A percentile compares a stretch with the other conserved stretches of the same genome.
Evolutionary conservation across 2,113 vertebrate genomes (phyloP).

Genomic region (Mastomys natalensis): DNA sequence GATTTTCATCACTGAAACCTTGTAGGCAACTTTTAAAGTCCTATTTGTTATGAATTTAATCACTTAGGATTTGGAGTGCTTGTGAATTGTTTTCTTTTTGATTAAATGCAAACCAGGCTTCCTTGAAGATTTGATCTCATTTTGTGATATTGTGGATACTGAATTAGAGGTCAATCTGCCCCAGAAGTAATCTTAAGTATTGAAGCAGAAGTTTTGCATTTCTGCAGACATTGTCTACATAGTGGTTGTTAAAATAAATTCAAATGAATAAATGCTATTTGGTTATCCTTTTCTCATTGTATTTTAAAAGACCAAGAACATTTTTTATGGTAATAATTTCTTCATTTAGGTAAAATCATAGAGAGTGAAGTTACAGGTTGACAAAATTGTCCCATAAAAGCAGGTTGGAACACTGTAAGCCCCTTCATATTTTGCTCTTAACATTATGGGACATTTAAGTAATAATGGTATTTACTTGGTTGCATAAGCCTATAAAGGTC

Average conservation of each 20-base stretch:
- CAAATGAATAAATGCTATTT: not conserved
- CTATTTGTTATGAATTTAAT: not conserved
- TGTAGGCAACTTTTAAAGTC: not conserved
- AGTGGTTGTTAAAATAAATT: not conserved
- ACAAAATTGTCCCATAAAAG: not conserved
- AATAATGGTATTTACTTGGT: conserved; percentile 11
- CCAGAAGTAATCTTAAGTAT: not conserved
- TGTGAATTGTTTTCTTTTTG: conserved; percentile 6
- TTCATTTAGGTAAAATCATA: not conserved
- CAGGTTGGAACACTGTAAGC: not conserved
- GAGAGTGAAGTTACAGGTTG: not conserved
- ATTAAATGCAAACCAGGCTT: not conserved
- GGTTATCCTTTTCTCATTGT: not conserved
- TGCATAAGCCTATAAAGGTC: conserved; percentile 14
- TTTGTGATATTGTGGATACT: not conserved
- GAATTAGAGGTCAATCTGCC: conserved; percentile 3
- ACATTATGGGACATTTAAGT: not conserved
- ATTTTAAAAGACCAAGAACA: not conserved
- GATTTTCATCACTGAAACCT: not conserved
- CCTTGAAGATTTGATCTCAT: conserved; percentile 15
- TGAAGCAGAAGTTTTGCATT: not conserved
- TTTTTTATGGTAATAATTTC: not conserved
- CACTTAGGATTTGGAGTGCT: not conserved
- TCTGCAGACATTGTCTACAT: conserved; percentile 4
- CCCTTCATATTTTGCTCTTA: conserved; percentile 27